phyloP scores from a whole-genome alignment of 2,888 invertebrate species.

The Diploptera punctata region DNA sequence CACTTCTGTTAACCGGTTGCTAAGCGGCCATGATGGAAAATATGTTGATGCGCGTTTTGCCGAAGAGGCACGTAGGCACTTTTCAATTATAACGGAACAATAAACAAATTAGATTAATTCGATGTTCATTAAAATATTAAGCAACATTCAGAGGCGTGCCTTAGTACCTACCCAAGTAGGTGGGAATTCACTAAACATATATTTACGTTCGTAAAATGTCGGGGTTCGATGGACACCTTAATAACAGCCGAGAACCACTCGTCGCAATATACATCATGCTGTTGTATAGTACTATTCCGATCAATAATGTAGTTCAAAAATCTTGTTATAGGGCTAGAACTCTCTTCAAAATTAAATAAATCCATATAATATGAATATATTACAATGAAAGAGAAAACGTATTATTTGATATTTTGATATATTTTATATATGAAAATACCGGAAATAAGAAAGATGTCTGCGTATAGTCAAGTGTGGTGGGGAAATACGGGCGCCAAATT shows the following conservation, averaged over 20 bases:
- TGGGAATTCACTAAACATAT: not conserved
- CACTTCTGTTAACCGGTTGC: conserved; percentile 36
- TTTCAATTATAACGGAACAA: conserved; percentile 11
- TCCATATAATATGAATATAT: too few relatives aligned
- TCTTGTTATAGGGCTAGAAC: too few relatives aligned
- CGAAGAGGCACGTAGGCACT: conserved; percentile 35
- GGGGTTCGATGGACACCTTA: conserved; percentile 1
- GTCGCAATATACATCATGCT: conserved; percentile 3
- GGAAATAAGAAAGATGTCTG: too few relatives aligned
- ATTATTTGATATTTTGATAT: too few relatives aligned
- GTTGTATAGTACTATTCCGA: conserved; percentile 4
- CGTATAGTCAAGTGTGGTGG: too few relatives aligned
- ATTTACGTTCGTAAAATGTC: not conserved
- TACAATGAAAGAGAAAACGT: too few relatives aligned
- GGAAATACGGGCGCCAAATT: too few relatives aligned
- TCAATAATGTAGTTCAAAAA: conserved; percentile 32
- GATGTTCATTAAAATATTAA: not conserved
- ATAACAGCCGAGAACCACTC: conserved; percentile 10
- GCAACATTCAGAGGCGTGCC: not conserved
- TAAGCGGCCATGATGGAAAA: conserved; percentile 42
- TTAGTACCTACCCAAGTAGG: conserved; percentile 21
- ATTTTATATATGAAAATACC: too few relatives aligned
- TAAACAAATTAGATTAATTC: not conserved
- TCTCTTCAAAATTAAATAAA: too few relatives aligned
- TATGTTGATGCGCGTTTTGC: conserved; percentile 6